phyloP scores from a whole-genome alignment of 2,113 vertebrate genomes.

The Plestiodon gilberti region DNA sequence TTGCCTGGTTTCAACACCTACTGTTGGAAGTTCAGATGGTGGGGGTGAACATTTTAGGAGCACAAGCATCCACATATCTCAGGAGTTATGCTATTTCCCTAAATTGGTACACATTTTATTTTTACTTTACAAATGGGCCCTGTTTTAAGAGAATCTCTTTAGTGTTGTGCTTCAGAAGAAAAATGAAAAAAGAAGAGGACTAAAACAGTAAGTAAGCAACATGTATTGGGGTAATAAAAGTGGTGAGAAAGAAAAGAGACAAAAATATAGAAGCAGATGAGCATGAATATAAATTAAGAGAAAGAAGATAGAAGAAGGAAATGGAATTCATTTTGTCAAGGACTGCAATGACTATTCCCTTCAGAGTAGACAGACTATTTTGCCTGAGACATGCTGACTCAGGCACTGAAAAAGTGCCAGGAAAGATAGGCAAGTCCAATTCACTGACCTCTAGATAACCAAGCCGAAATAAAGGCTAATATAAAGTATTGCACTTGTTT shows the following conservation, averaged over 20 bases:
- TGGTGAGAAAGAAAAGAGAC: not conserved
- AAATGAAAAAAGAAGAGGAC: accelerated
- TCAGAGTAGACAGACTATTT: constrained; percentile 55
- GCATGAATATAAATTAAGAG: constrained; percentile 28
- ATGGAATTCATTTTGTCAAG: constrained; percentile 42
- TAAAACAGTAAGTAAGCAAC: not conserved
- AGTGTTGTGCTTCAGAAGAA: accelerated
- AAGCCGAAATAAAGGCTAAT: not conserved
- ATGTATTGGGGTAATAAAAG: not conserved
- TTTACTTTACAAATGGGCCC: no score
- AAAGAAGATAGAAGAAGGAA: constrained; percentile 29
- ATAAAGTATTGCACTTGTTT: constrained; percentile 14
- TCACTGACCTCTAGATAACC: constrained; percentile 33
- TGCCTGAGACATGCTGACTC: constrained; percentile 67
- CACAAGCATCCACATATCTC: not conserved
- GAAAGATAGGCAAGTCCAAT: constrained; percentile 20
- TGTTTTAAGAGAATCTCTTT: not conserved
- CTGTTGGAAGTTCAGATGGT: not conserved
- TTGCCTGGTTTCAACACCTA: no score
- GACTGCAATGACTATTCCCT: constrained; percentile 38
- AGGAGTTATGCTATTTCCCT: not conserved
- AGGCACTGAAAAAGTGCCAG: constrained; percentile 17
- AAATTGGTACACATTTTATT: no score
- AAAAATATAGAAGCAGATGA: not conserved
- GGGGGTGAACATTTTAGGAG: not conserved